Evolutionary conservation across 2,113 vertebrate genomes (phyloP).

Genomic region (Colinus virginianus): DNA sequence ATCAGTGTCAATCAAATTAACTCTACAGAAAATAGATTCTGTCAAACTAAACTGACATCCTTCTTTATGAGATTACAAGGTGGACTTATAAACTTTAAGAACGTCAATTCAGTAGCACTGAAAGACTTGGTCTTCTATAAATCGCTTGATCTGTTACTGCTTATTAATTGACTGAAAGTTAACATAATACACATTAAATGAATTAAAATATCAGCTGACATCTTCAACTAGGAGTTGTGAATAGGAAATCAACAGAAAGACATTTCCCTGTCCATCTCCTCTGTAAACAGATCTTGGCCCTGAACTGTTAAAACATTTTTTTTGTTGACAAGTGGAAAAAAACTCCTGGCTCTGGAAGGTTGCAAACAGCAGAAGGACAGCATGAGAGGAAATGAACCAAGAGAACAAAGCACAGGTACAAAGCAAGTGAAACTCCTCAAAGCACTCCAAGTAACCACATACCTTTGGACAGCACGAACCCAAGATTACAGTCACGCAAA

Average conservation of each 20-base stretch:
- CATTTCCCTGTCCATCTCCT: not conserved
- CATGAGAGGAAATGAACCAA: not conserved
- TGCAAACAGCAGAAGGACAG: not conserved
- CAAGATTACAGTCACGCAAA: not conserved
- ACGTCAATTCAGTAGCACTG: not conserved
- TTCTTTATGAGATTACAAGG: conserved; percentile 41
- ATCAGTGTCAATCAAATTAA: conserved; percentile 48
- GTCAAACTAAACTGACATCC: conserved; percentile 40
- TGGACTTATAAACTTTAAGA: conserved; percentile 30
- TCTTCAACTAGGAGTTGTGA: not conserved
- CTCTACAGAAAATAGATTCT: conserved; percentile 23
- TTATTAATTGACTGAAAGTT: conserved; percentile 48
- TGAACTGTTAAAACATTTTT: not conserved
- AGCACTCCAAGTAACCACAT: not conserved
- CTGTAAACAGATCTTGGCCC: not conserved
- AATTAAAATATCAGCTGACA: conserved; percentile 9
- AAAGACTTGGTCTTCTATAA: conserved; percentile 16
- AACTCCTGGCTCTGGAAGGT: not conserved
- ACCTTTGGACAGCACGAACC: not conserved
- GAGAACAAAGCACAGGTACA: not conserved
- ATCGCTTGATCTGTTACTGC: conserved; percentile 13
- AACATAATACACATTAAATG: conserved; percentile 12
- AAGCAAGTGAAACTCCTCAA: not conserved
- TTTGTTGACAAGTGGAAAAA: conserved; percentile 2
- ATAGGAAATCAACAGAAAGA: not conserved